Percentiles rank a stretch among this genome's conserved stretches.
Evolutionary conservation across 2,113 vertebrate genomes (phyloP).

Genomic region (Cettia cetti): DNA sequence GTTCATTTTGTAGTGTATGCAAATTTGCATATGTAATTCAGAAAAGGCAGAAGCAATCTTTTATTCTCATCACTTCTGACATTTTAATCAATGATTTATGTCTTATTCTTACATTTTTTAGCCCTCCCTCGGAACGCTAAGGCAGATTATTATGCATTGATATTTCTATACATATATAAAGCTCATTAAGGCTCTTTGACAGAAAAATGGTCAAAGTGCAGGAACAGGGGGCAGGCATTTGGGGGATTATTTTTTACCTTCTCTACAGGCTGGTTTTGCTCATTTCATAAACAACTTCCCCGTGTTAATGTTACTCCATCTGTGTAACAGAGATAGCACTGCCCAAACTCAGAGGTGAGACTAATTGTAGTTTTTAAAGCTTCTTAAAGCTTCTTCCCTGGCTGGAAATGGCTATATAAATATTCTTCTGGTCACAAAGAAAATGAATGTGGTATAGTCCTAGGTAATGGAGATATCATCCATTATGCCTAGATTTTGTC

Average conservation of each 20-base stretch:
- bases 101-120: conserved; percentile 54
- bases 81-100: conserved; percentile 67
- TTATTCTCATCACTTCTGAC: conserved; percentile 64
- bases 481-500: neutral
- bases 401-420: neutral
- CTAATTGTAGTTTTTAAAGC: conserved; percentile 32
- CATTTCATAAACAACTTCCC: conserved; percentile 38
- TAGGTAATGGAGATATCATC: neutral
- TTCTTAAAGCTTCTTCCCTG: neutral
- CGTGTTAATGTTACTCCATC: neutral
- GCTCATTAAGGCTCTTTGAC: conserved; percentile 39
- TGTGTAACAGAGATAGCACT: conserved; percentile 27
- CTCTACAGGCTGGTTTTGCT: neutral
- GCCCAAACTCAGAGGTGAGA: neutral
- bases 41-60: conserved; percentile 56
- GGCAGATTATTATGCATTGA: conserved; percentile 45
- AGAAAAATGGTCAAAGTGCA: neutral
- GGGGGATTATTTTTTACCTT: neutral
- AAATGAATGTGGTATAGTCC: neutral
- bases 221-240: neutral
- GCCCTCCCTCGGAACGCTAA: conserved; percentile 9
- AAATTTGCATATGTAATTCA: conserved; percentile 61
- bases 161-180: conserved; percentile 49
- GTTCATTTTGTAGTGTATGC: conserved; percentile 42
- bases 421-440: neutral